Evolutionary conservation across 2,797 vertebrate species (phyloP).

Genomic region (Crocodylus rhombifer): DNA sequence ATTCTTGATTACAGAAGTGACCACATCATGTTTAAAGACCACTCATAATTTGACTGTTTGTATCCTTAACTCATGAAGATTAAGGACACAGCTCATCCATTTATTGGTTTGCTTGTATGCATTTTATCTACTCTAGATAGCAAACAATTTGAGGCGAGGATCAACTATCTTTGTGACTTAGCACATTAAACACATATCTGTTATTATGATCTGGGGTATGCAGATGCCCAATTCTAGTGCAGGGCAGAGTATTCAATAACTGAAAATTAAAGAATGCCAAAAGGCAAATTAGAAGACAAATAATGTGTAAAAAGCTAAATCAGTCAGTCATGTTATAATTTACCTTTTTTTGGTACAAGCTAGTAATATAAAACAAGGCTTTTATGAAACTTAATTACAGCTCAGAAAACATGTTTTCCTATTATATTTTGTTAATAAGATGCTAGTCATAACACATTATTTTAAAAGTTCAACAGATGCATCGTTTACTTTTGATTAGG

Average conservation of each 20-base stretch:
- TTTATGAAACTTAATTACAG: conserved; percentile 24
- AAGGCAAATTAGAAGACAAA: conserved; percentile 32
- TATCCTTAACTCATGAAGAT: neutral
- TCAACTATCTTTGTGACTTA: conserved; percentile 50
- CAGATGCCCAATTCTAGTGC: conserved; percentile 19
- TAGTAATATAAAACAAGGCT: neutral
- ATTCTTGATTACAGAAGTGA: neutral
- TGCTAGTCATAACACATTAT: conserved; percentile 15
- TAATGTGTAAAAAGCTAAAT: conserved; percentile 21
- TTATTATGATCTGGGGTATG: conserved; percentile 38
- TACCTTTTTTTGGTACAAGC: conserved; percentile 8
- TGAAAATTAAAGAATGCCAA: conserved; percentile 36
- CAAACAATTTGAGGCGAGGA: conserved; percentile 40
- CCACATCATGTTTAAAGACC: conserved; percentile 13
- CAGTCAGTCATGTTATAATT: neutral
- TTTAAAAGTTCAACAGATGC: conserved; percentile 35
- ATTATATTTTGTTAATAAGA: conserved; percentile 18
- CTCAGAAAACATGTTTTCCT: conserved; percentile 35
- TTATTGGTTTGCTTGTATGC: neutral
- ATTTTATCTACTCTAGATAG: neutral
- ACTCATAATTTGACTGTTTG: neutral
- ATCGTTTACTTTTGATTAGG: conserved; percentile 60
- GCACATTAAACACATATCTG: conserved; percentile 55
- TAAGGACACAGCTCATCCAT: neutral
- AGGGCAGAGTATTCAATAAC: conserved; percentile 21